These are phyloP conservation scores for Graphium colonna DNA, from an alignment of 2,888 invertebrate genomes.

Conservation along the genomic window DNA sequence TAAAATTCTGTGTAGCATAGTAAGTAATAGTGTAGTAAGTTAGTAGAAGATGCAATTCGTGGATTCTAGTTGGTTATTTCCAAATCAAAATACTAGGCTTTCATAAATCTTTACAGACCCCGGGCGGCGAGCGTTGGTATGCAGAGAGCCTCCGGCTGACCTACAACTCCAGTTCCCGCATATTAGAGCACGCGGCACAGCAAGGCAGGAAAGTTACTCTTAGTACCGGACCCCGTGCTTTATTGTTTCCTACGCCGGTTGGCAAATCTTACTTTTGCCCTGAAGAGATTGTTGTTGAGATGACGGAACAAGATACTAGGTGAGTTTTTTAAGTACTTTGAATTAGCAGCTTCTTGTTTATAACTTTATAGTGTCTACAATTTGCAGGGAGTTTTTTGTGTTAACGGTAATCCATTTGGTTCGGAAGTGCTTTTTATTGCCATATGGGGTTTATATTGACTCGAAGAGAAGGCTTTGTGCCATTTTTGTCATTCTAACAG, in stretches of 20 bases:
- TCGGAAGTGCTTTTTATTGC: too few relatives aligned
- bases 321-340: conserved; percentile 31
- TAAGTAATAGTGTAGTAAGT: too few relatives aligned
- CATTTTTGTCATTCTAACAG: too few relatives aligned
- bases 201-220: conserved; percentile 75
- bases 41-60: too few relatives aligned
- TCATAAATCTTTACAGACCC: conserved; percentile 79
- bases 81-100: background rate
- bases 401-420: too few relatives aligned
- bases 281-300: conserved; percentile 83
- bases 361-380: too few relatives aligned
- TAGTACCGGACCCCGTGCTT: conserved; percentile 78
- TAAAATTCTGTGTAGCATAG: too few relatives aligned
- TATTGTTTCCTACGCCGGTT: conserved; percentile 91
- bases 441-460: too few relatives aligned
- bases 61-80: too few relatives aligned
- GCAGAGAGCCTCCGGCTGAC: conserved; percentile 87
- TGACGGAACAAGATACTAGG: conserved; percentile 78
- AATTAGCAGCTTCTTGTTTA: background rate
- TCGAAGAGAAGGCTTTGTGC: too few relatives aligned
- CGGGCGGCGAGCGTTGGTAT: conserved; percentile 94
- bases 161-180: conserved; percentile 84
- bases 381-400: too few relatives aligned
- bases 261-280: conserved; percentile 91
- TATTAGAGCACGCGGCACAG: conserved; percentile 81